Percentiles rank a stretch among this genome's conserved stretches.
These are phyloP conservation scores for Heloderma charlesbogerti DNA, from an alignment of 2,113 vertebrate species.

Conservation along the genomic window DNA sequence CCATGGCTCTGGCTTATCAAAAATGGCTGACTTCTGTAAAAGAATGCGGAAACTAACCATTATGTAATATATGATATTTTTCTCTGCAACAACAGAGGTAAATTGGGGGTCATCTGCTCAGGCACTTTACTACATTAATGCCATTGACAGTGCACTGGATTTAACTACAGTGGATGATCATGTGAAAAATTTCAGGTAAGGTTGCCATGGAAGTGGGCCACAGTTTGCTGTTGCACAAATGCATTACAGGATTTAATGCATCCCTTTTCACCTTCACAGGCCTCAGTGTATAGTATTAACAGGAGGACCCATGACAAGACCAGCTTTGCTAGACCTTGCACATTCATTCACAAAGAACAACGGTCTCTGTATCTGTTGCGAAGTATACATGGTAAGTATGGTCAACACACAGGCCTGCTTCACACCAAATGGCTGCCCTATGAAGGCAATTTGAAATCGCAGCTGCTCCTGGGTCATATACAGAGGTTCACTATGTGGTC, in stretches of 20 bases:
- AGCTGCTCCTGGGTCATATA: background rate
- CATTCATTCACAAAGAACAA: conserved; percentile 91
- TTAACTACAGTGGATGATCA: conserved; percentile 91
- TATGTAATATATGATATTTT: conserved; percentile 44
- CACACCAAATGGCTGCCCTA: background rate
- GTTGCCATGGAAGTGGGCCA: background rate
- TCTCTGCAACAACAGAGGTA: conserved; percentile 83
- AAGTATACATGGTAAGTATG: conserved; percentile 89
- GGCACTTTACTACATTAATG: conserved; percentile 91
- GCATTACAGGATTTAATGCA: background rate
- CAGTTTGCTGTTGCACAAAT: background rate
- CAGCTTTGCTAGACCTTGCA: conserved; percentile 92
- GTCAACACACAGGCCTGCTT: background rate
- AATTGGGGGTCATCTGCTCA: conserved; percentile 98
- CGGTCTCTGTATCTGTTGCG: conserved; percentile 91
- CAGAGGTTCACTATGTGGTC: background rate
- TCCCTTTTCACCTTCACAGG: conserved; percentile 72
- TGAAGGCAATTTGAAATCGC: background rate
- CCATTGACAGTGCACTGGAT: conserved; percentile 88
- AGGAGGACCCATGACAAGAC: conserved; percentile 86
- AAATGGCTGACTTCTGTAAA: background rate
- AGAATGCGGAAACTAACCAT: background rate
- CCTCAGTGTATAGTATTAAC: conserved; percentile 92
- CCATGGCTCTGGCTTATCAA: background rate
- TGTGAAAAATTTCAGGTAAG: conserved; percentile 97